Conservation (phyloP, 1,140 invertebrate genomes). For the Cydia pomonella region DNA sequence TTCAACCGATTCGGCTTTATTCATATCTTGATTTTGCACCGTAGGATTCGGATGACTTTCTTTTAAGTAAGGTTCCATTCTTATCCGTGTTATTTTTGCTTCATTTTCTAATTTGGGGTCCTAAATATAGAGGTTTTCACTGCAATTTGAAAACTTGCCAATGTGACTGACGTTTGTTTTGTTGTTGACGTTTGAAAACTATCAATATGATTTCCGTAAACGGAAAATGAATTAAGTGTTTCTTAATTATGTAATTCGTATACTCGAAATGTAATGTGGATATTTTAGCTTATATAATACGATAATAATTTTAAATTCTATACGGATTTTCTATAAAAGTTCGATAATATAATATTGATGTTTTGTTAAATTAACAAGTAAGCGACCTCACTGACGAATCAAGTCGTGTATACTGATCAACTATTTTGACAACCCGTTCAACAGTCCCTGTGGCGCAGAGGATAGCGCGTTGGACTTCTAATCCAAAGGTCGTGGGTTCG, state of each 20-base stretch:
- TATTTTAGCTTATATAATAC: not conserved
- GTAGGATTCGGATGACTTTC: slow-evolving; percentile 23
- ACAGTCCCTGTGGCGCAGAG: slow-evolving; percentile 77
- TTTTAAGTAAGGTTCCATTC: slow-evolving; percentile 46
- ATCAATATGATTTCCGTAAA: slow-evolving; percentile 5
- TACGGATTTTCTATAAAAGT: not conserved
- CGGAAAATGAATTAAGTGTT: not conserved
- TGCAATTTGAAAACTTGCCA: slow-evolving; percentile 33
- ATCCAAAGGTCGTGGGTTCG: slow-evolving; percentile 85
- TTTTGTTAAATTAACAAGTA: not conserved
- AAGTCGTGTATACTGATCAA: not conserved
- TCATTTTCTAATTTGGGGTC: slow-evolving; percentile 2
- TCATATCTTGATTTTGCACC: slow-evolving; percentile 37
- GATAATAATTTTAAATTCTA: not conserved
- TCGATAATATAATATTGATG: not conserved
- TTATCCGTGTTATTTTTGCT: slow-evolving; percentile 20
- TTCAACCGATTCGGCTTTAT: slow-evolving; percentile 58
- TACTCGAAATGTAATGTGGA: not conserved
- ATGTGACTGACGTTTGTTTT: slow-evolving; percentile 28
- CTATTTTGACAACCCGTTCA: slow-evolving; percentile 39
- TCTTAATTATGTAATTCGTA: not conserved
- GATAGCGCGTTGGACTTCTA: slow-evolving; percentile 74
- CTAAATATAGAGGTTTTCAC: not conserved
- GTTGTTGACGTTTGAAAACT: slow-evolving; percentile 18
- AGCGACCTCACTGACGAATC: not conserved